Evolutionary conservation across 2,113 vertebrate genomes (phyloP).

Genomic region (Xiphorhynchus elegans): DNA sequence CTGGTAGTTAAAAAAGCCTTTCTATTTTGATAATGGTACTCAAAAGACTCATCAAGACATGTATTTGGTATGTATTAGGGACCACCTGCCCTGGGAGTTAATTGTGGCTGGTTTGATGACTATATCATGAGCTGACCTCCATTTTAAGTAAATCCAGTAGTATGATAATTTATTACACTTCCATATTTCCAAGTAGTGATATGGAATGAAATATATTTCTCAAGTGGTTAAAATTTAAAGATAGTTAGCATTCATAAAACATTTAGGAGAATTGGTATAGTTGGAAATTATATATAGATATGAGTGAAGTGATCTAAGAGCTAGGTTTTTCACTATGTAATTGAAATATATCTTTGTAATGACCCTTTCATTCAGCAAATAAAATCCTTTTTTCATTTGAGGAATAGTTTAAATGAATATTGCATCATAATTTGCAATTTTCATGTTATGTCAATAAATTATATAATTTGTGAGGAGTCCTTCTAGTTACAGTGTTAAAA

Average conservation of each 20-base stretch:
- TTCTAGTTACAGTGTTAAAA: not conserved
- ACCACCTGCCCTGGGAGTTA: not conserved
- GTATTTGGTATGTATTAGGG: not conserved
- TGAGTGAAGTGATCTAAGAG: not conserved
- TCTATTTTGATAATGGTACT: not conserved
- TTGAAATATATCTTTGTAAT: not conserved
- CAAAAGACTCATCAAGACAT: not conserved
- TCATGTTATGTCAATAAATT: not conserved
- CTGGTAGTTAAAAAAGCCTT: not conserved
- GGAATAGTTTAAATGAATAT: not conserved
- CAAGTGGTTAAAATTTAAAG: not conserved
- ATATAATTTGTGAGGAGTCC: not conserved
- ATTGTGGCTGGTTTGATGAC: not conserved
- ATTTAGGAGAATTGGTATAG: not conserved
- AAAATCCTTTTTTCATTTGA: not conserved
- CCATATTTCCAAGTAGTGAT: not conserved
- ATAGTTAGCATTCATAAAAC: not conserved
- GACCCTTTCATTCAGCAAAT: not conserved
- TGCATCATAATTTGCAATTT: slow-evolving; percentile 1
- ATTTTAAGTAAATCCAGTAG: not conserved
- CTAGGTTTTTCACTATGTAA: not conserved
- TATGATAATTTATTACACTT: not conserved
- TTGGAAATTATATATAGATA: not conserved
- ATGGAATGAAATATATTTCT: not conserved
- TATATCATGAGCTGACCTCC: not conserved